Evolutionary conservation across 2,797 vertebrate genomes (phyloP).

Genomic region (Sebastes alutus): DNA sequence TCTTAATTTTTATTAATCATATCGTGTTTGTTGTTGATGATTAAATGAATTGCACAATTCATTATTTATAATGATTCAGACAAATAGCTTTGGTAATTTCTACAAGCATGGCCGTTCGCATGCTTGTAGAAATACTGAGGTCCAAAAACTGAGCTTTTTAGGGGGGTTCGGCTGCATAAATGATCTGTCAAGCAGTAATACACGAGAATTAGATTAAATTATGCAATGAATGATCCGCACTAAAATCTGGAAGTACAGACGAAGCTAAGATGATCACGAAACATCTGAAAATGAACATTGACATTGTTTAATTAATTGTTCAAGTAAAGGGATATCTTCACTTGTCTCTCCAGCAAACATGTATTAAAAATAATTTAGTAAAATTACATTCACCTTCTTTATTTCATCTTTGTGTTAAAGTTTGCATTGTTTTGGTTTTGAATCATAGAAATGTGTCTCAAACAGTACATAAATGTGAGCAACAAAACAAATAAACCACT

Average conservation of each 20-base stretch:
- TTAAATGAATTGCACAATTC: neutral
- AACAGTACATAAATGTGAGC: neutral
- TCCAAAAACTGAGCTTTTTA: neutral
- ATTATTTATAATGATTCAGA: neutral
- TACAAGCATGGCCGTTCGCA: neutral
- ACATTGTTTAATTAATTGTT: neutral
- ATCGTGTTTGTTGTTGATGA: neutral
- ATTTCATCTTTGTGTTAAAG: neutral
- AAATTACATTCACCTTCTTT: neutral
- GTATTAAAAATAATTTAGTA: no score
- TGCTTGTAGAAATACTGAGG: accelerated
- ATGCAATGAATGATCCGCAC: neutral
- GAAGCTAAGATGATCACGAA: neutral
- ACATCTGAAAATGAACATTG: neutral
- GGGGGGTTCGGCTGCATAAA: neutral
- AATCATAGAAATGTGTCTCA: neutral
- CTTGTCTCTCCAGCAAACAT: no score
- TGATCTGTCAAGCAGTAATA: neutral
- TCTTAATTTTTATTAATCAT: neutral
- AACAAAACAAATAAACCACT: no score
- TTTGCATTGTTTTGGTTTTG: neutral
- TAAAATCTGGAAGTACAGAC: neutral
- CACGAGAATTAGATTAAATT: neutral
- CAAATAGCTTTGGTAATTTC: neutral
- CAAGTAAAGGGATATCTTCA: neutral